Conservation (phyloP, 2,888 invertebrate species). For the Crocallis elinguaria region DNA sequence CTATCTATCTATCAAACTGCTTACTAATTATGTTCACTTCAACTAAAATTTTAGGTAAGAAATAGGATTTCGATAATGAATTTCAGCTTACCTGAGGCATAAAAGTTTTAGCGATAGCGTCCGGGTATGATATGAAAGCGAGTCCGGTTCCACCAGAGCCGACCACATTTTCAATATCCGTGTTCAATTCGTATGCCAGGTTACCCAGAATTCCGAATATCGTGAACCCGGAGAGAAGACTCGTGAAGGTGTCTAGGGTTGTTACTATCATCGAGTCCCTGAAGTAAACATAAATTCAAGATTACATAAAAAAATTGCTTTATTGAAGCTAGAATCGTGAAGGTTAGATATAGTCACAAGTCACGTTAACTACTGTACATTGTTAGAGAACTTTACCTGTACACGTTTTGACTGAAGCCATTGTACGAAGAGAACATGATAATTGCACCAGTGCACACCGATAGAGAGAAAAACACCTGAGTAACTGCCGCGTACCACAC, state of each 20-base stretch:
- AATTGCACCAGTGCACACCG: slow-evolving; percentile 89
- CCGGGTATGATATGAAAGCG: slow-evolving; percentile 94
- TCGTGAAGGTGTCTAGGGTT: slow-evolving; percentile 92
- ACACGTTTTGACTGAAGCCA: slow-evolving; percentile 89
- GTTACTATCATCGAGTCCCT: slow-evolving; percentile 93
- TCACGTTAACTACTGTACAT: not conserved
- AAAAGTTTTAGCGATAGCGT: slow-evolving; percentile 91
- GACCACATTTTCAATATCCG: slow-evolving; percentile 86
- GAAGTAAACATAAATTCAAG: too few species aligned
- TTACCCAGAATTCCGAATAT: slow-evolving; percentile 94
- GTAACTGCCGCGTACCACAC: slow-evolving; percentile 93
- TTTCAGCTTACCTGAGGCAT: slow-evolving; percentile 87
- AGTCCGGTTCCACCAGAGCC: slow-evolving; percentile 90
- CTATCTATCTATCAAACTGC: too few species aligned
- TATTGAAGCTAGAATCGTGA: too few species aligned
- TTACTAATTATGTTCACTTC: too few species aligned
- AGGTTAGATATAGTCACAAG: not conserved
- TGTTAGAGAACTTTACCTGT: slow-evolving; percentile 80
- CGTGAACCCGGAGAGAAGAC: slow-evolving; percentile 91
- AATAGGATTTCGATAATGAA: not conserved
- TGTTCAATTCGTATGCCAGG: slow-evolving; percentile 87
- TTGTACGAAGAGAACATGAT: slow-evolving; percentile 93
- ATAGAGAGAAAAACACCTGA: slow-evolving; percentile 92
- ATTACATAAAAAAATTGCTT: not conserved
- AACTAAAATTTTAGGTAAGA: too few species aligned